Evolutionary conservation across 2,113 vertebrate genomes (phyloP).

Genomic region (Pleuronectes platessa): DNA sequence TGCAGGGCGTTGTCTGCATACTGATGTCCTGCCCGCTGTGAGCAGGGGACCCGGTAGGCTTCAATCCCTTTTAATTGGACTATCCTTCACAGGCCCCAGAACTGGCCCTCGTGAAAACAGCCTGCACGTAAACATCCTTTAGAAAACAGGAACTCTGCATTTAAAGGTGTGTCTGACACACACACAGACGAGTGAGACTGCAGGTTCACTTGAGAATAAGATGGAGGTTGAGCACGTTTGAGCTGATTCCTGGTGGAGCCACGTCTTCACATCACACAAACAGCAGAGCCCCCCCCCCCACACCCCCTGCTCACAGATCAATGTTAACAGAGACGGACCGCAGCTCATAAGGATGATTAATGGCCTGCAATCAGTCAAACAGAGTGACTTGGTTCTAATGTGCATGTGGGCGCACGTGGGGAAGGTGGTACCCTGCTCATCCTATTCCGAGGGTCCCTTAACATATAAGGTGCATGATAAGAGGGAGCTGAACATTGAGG

Average conservation of each 20-base stretch:
- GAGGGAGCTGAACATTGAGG: background rate
- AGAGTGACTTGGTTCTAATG: slow-evolving; percentile 8
- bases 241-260: background rate
- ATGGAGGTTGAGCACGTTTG: slow-evolving; percentile 6
- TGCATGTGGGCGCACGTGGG: background rate
- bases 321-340: slow-evolving; percentile 20
- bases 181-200: background rate
- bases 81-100: slow-evolving; percentile 6
- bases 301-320: slow-evolving; percentile 26
- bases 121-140: background rate
- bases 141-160: slow-evolving; percentile 8
- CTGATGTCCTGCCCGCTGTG: slow-evolving; percentile 52
- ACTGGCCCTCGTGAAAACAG: slow-evolving; percentile 1
- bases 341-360: slow-evolving; percentile 42
- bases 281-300: background rate
- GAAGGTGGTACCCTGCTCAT: background rate
- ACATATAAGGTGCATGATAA: background rate
- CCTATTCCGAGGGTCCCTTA: background rate
- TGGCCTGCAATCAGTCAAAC: slow-evolving; percentile 28
- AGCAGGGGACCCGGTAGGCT: slow-evolving; percentile 19
- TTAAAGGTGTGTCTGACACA: background rate
- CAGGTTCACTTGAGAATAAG: slow-evolving; percentile 1
- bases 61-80: background rate
- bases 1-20: slow-evolving; percentile 57
- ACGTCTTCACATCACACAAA: background rate